A percentile compares a stretch with the other conserved stretches of the same genome.
phyloP scores from a whole-genome alignment of 2,888 invertebrate species.

The Asteroscopus sphinx region DNA sequence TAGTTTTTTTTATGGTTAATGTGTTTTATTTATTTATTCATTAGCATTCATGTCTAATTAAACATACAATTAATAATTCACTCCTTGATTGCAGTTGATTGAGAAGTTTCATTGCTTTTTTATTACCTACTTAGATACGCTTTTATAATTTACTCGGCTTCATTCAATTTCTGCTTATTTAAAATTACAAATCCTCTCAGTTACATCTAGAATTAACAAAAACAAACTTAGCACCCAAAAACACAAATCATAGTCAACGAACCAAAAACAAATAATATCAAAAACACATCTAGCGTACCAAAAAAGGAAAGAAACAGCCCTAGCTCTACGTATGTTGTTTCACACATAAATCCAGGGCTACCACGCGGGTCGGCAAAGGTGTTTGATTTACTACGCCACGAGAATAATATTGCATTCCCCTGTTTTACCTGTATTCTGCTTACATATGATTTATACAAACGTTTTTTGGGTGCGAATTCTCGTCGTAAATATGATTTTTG shows the following conservation, averaged over 20 bases:
- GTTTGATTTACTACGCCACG: constrained; percentile 65
- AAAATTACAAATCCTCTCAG: neutral
- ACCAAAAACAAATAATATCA: constrained; percentile 29
- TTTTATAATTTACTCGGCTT: neutral
- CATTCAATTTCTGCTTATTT: neutral
- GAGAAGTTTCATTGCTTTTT: constrained; percentile 7
- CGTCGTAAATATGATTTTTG: constrained; percentile 51
- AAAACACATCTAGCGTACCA: constrained; percentile 26
- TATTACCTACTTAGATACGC: neutral
- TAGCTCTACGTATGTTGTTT: constrained; percentile 59
- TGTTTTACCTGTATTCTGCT: constrained; percentile 56
- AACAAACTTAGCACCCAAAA: too few relatives aligned
- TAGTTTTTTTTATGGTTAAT: neutral
- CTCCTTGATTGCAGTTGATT: constrained; percentile 15
- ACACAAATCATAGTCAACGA: constrained; percentile 1
- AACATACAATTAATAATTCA: constrained; percentile 9
- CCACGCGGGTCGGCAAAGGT: constrained; percentile 56
- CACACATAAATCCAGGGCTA: constrained; percentile 63
- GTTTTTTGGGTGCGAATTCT: constrained; percentile 53
- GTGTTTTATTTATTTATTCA: constrained; percentile 7
- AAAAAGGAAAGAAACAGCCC: constrained; percentile 46
- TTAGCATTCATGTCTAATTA: constrained; percentile 8
- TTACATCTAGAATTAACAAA: neutral
- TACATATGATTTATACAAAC: constrained; percentile 60
- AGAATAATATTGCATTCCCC: constrained; percentile 64